Base-by-base conservation (phyloP, 2,888 invertebrate species). In the Pterostichus niger region DNA sequence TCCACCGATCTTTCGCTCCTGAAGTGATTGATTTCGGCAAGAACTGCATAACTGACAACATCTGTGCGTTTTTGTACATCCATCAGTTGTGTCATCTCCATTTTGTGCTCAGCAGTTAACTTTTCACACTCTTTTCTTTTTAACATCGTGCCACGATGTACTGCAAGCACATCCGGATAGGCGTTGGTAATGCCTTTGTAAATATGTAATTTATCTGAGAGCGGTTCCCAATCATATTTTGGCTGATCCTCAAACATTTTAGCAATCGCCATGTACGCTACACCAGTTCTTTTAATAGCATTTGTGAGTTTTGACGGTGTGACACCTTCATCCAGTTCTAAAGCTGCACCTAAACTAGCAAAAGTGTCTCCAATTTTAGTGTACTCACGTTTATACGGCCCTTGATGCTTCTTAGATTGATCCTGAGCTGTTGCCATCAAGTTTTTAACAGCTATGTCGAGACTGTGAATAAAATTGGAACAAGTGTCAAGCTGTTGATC, bases 21-120 rank as follows among this genome's bases (percentile, higher is more conserved):
- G 89, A 99, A 98, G 89, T 99, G 97, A 86, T 95, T 95, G 86
- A 99, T 94, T 92, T 99, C 99, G 80, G 99, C 98, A 89, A 99
- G 93, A 84, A 98, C 93, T 1, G 97, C 95, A 89, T 98, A 98
- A 0, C 98, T 97, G 87, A 99, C 95, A 13, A 97, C 94, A 89
- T 99, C 98, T 0, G 97, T 96, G 86, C 98, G 93, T 86, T 95
- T 93, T 84, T 95, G 92, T 10, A 98, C 95, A 88, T 96, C 96
- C 85, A 94, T 94, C 84, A 97, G 91, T 88, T 97, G 96, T 15
- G 93, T 93, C 84, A 95, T 93, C 86, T 94, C 94, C 93, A 97
- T 95, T 90, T 96, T 97, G 86, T 95, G 94, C 88, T 97, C 97
- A 46, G 93, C 92, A 2, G 92, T 94, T 86, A 95, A 91, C 86